Percentiles rank a stretch among this genome's conserved stretches.
Conservation (phyloP, 2,888 invertebrate species). For the Nemoura dubitans region DNA sequence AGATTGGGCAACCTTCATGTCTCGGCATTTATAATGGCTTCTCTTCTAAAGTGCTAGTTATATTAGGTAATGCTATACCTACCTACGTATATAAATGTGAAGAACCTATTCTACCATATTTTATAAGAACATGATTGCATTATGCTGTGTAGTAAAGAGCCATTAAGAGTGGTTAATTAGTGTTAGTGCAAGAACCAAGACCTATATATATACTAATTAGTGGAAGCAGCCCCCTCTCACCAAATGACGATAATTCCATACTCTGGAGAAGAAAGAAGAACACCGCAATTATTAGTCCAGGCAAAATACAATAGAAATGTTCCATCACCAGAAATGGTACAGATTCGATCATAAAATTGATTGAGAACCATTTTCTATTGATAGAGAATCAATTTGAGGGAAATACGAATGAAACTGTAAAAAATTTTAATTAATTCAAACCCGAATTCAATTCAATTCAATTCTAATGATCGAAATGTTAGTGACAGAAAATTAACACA, state of each 20-base stretch:
- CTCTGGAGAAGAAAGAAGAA: conserved; percentile 40
- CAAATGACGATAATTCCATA: conserved; percentile 8
- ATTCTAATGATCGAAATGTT: conserved; percentile 8
- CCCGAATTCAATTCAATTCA: neutral
- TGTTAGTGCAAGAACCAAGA: conserved; percentile 40
- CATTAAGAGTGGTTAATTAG: conserved; percentile 34
- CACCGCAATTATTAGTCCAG: neutral
- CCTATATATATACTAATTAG: conserved; percentile 31
- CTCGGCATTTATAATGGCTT: neutral
- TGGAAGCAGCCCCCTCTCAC: conserved; percentile 21
- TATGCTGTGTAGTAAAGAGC: conserved; percentile 34
- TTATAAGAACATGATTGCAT: neutral
- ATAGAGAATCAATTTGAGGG: neutral
- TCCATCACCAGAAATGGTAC: conserved; percentile 21
- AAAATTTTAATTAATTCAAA: neutral
- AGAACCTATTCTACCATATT: neutral
- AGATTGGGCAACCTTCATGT: neutral
- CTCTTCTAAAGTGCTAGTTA: neutral
- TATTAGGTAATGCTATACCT: neutral
- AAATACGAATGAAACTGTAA: neutral
- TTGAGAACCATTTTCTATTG: conserved; percentile 16
- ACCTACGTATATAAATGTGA: neutral
- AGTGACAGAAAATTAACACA: conserved; percentile 9
- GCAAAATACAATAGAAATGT: conserved; percentile 27
- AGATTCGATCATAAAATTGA: conserved; percentile 7